phyloP scores from a whole-genome alignment of 1,140 invertebrate genomes.

The Samia ricini region DNA sequence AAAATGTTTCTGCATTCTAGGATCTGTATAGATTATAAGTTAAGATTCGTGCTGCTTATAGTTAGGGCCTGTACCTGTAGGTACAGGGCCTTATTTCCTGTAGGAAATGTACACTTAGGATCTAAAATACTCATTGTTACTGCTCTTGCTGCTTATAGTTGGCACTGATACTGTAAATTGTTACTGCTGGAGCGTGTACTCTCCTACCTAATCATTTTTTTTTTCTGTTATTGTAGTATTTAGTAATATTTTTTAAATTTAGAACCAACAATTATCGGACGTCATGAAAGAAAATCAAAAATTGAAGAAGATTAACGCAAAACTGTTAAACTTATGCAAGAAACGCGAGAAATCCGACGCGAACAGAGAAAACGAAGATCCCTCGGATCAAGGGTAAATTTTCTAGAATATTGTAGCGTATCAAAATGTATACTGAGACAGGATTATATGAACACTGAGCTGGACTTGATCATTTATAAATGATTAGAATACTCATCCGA shows the following conservation, averaged over 20 bases:
- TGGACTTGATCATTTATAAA: constrained; percentile 4
- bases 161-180: too few species aligned
- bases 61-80: too few species aligned
- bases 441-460: neutral
- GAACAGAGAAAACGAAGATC: constrained; percentile 55
- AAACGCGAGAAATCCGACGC: constrained; percentile 52
- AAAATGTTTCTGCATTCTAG: too few species aligned
- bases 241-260: constrained; percentile 12
- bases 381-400: constrained; percentile 24
- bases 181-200: too few species aligned
- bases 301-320: constrained; percentile 61
- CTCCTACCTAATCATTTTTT: too few species aligned
- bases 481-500: constrained; percentile 2
- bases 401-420: neutral
- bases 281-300: constrained; percentile 68
- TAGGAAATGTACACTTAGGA: too few species aligned
- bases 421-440: neutral
- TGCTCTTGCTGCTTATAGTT: too few species aligned
- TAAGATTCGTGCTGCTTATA: too few species aligned
- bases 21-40: too few species aligned
- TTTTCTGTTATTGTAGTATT: neutral
- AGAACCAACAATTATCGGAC: constrained; percentile 66
- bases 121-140: too few species aligned
- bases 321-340: constrained; percentile 53
- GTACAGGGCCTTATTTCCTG: too few species aligned